Evolutionary conservation across 1,140 invertebrate genomes (phyloP).

Genomic region (Cydia splendana): DNA sequence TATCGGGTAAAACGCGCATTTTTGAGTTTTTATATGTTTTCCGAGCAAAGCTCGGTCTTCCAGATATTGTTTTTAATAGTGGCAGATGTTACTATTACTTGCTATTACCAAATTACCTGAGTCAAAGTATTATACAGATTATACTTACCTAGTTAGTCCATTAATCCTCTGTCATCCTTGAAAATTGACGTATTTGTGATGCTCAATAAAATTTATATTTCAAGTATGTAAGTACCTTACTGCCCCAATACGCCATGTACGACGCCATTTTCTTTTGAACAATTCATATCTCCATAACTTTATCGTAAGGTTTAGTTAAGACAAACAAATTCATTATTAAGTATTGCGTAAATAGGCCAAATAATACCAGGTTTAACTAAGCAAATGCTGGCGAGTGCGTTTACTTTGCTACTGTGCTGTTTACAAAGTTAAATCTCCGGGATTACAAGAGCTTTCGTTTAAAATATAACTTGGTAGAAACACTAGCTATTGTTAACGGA

Average conservation of each 20-base stretch:
- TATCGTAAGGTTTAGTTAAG: constrained; percentile 8
- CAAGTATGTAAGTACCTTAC: neutral
- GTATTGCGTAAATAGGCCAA: constrained; percentile 17
- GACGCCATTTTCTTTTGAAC: neutral
- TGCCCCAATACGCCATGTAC: neutral
- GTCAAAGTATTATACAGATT: too few relatives aligned
- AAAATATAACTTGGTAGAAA: constrained; percentile 32
- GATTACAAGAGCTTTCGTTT: constrained; percentile 29
- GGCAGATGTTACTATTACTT: too few relatives aligned
- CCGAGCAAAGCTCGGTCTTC: too few relatives aligned
- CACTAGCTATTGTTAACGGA: constrained; percentile 57
- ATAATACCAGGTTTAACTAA: constrained; percentile 25
- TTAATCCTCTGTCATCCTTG: too few relatives aligned
- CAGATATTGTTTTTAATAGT: too few relatives aligned
- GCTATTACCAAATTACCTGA: too few relatives aligned
- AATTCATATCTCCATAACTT: constrained; percentile 9
- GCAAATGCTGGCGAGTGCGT: constrained; percentile 26
- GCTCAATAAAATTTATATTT: neutral
- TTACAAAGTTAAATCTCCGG: constrained; percentile 24
- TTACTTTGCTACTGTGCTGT: constrained; percentile 27
- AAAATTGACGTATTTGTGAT: neutral
- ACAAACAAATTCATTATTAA: constrained; percentile 30
- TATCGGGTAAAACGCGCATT: too few relatives aligned
- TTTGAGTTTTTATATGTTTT: too few relatives aligned
- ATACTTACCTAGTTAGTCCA: too few relatives aligned